Percentiles rank a stretch among this genome's conserved stretches.
Conservation (phyloP, 2,797 vertebrate species). For the Cynodonichthys magdalenae region DNA sequence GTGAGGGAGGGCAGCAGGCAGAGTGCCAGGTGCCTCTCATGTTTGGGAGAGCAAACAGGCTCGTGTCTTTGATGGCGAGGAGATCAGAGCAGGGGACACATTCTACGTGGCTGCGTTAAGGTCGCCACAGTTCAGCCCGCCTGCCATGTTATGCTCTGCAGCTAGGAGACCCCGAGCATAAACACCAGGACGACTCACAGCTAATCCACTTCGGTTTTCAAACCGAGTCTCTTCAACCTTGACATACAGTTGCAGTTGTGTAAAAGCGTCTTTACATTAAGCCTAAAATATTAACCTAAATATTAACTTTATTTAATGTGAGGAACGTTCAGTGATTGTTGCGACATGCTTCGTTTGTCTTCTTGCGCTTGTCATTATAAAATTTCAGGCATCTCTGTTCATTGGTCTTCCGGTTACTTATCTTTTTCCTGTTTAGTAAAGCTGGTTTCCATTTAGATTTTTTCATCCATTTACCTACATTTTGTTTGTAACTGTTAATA, state of each 20-base stretch:
- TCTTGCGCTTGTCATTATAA: no score
- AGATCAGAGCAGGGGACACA: slow-evolving; percentile 74
- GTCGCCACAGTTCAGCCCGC: slow-evolving; percentile 57
- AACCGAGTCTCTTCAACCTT: slow-evolving; percentile 33
- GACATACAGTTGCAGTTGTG: slow-evolving; percentile 31
- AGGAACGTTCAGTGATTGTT: slow-evolving; percentile 5
- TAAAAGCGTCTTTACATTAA: slow-evolving; percentile 17
- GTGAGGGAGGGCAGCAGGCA: slow-evolving; percentile 53
- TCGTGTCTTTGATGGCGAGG: slow-evolving; percentile 69
- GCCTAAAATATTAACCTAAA: not conserved
- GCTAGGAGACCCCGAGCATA: slow-evolving; percentile 72
- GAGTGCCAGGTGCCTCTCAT: slow-evolving; percentile 69
- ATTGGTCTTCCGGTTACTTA: no score
- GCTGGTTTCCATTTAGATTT: not conserved
- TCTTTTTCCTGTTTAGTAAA: not conserved
- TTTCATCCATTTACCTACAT: no score
- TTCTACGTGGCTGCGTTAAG: slow-evolving; percentile 74
- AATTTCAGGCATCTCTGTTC: not conserved
- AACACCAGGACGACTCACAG: slow-evolving; percentile 40
- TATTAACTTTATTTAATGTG: not conserved
- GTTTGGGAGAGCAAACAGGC: slow-evolving; percentile 76
- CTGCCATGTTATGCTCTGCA: slow-evolving; percentile 77
- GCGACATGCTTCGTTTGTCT: not conserved
- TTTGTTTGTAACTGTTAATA: no score
- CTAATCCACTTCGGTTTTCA: slow-evolving; percentile 34